Conservation (phyloP, 2,797 vertebrate species). For the Serranus cabrilla region DNA sequence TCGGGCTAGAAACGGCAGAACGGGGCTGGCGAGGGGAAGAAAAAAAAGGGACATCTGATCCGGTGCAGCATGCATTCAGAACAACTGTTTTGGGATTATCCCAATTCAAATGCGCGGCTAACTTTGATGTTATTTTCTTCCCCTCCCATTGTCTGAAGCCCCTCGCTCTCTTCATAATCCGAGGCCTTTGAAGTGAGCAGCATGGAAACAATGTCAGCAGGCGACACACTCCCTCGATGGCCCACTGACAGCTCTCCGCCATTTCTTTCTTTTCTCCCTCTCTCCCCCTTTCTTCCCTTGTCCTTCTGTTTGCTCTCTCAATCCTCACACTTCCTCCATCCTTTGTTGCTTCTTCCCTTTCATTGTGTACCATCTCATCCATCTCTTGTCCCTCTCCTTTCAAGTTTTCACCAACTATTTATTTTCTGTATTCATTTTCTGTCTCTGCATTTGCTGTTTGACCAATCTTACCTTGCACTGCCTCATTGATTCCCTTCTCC, state of each 20-base stretch:
- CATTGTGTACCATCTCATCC: slow-evolving; percentile 44
- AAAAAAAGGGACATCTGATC: slow-evolving; percentile 80
- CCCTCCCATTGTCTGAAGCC: slow-evolving; percentile 82
- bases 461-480: slow-evolving; percentile 29
- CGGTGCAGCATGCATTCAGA: slow-evolving; percentile 72
- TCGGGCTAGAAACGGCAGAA: slow-evolving; percentile 70
- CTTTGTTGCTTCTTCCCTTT: slow-evolving; percentile 36
- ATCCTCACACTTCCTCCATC: slow-evolving; percentile 61
- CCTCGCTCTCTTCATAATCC: slow-evolving; percentile 84
- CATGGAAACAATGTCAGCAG: slow-evolving; percentile 85
- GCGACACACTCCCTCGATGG: slow-evolving; percentile 78
- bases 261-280: slow-evolving; percentile 46
- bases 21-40: slow-evolving; percentile 47
- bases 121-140: slow-evolving; percentile 87
- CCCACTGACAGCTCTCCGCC: slow-evolving; percentile 74
- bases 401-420: slow-evolving; percentile 41
- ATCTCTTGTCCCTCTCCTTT: slow-evolving; percentile 37
- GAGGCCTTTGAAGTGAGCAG: slow-evolving; percentile 84
- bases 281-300: slow-evolving; percentile 44
- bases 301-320: slow-evolving; percentile 61
- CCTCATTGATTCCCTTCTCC: slow-evolving; percentile 22
- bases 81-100: slow-evolving; percentile 87
- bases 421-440: slow-evolving; percentile 29
- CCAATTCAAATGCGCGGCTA: slow-evolving; percentile 79
- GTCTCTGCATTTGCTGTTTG: slow-evolving; percentile 36